Conservation (phyloP, 2,113 vertebrate genomes). For the Chauna torquata region DNA sequence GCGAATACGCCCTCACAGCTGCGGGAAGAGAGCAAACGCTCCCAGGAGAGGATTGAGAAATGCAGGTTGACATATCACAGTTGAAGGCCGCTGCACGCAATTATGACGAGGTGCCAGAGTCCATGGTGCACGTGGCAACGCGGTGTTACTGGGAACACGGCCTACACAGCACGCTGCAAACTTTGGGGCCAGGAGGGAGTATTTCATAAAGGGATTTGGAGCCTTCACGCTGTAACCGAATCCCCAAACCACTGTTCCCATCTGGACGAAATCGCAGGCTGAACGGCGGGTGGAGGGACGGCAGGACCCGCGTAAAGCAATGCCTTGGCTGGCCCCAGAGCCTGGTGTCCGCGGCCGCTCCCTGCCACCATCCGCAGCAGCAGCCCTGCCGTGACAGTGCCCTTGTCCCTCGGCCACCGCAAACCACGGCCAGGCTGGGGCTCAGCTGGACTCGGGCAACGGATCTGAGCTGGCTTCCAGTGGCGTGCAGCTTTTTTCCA, state of each 20-base stretch:
- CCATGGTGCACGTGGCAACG: not conserved
- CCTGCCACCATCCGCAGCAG: fast-evolving
- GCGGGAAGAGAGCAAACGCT: not conserved
- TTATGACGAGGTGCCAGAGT: not conserved
- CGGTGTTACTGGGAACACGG: not conserved
- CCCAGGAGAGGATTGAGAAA: not conserved
- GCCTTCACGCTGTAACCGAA: not conserved
- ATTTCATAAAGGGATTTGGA: not conserved
- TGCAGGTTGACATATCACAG: not conserved
- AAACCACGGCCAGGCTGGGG: not conserved
- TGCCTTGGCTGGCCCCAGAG: not conserved
- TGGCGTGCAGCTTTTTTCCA: not conserved
- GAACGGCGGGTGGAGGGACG: not conserved
- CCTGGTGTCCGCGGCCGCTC: not conserved
- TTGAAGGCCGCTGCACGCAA: not conserved
- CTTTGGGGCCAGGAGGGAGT: not conserved
- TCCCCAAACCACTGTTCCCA: not conserved
- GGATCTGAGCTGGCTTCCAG: not conserved
- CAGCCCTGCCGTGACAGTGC: not conserved
- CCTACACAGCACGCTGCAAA: not conserved
- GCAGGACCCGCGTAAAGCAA: not conserved
- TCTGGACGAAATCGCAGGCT: not conserved
- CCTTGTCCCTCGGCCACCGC: not conserved
- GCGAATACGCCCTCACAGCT: not conserved
- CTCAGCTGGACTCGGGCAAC: not conserved